Base-by-base conservation (phyloP, 2,888 invertebrate genomes). In the Trypoxylon attenuatum region DNA sequence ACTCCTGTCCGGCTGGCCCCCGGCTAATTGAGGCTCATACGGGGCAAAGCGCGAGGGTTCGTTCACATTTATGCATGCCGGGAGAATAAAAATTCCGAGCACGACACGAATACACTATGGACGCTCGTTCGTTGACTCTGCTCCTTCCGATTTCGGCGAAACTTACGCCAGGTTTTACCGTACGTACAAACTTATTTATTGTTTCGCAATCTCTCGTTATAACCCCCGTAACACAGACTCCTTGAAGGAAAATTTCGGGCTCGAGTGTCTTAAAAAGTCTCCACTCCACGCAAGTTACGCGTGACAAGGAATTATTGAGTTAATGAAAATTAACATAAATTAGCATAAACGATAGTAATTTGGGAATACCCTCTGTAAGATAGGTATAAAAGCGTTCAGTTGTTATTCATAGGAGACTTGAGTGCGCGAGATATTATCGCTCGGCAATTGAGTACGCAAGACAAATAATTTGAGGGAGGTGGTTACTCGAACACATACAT, bases 261-360 rank as follows among this genome's bases (percentile, higher is more conserved):
- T n/a, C n/a, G n/a, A n/a, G n/a, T n/a, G n/a, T n/a, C n/a, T n/a
- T n/a, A n/a, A n/a, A n/a, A n/a, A n/a, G n/a, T n/a, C n/a, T n/a
- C n/a, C 65, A 65, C 67, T 67, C 59, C 18, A 58, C 58, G 23
- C 55, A 58, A 54, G 61, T 52, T 66, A 41, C 46, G 29, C 42
- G 33, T 49, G 49, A n/a, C 49, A 23, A 23, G 23, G 38, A 38
- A 60, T 33, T 56, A 53, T 60, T 56, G 49, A 8, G n/a, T n/a
- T n/a, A n/a, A n/a, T 49, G 25, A 22, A 54, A 59, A 72, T 72
- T 72, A 72, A 61, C 71, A 72, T 72, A 58, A 72, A 71, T 71
- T 71, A 64, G 50, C 57, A 63, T 72, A 69, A 46, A 39, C 55
- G 61, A 55, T 58, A 53, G 69, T 57, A 69, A 61, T 61, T 53